Evolutionary conservation across 2,888 invertebrate genomes (phyloP).

Genomic region (Eupithecia abbreviata): DNA sequence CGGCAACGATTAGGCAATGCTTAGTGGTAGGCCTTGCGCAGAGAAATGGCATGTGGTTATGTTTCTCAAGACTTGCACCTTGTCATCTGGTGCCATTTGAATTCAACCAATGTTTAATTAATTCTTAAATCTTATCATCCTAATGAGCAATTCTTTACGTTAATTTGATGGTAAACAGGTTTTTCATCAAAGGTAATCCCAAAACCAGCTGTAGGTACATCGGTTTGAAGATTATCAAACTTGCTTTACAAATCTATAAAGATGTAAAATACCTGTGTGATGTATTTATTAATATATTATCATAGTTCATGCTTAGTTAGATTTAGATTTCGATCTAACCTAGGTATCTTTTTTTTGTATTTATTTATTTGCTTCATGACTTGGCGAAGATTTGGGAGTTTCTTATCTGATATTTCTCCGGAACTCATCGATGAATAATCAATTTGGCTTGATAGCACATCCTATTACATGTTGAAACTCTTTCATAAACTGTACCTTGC

Average conservation of each 20-base stretch:
- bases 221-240: background rate
- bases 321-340: background rate
- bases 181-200: background rate
- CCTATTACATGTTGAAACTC: constrained; percentile 12
- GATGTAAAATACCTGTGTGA: background rate
- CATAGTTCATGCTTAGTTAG: background rate
- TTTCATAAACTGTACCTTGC: constrained; percentile 7
- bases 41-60: constrained; percentile 76
- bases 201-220: background rate
- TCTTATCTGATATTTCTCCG: background rate
- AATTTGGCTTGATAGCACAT: constrained; percentile 6
- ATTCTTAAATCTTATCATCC: constrained; percentile 13
- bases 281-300: background rate
- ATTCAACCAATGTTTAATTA: constrained; percentile 37
- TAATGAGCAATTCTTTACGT: background rate
- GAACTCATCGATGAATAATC: constrained; percentile 12
- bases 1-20: constrained; percentile 63
- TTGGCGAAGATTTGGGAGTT: background rate
- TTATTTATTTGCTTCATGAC: background rate
- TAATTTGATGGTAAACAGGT: constrained; percentile 5
- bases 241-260: background rate
- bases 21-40: constrained; percentile 74
- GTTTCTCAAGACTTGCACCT: constrained; percentile 71
- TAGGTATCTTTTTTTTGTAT: background rate
- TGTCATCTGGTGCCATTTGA: constrained; percentile 66